A percentile compares a stretch with the other conserved stretches of the same genome.
These are phyloP conservation scores for Istiophorus platypterus DNA, from an alignment of 2,113 vertebrate species.

Conservation along the genomic window DNA sequence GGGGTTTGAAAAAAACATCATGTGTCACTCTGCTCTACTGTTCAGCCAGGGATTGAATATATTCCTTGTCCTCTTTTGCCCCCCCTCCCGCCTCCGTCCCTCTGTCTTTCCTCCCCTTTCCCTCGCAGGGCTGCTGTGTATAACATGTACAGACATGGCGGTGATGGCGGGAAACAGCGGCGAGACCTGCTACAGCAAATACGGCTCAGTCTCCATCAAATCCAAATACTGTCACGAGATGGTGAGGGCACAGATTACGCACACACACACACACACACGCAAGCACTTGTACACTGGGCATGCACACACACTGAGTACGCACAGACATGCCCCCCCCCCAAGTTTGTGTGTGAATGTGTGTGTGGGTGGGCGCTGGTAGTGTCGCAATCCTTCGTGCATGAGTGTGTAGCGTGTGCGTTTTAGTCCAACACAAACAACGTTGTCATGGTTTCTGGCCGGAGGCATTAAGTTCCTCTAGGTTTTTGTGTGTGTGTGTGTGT, in stretches of 20 bases:
- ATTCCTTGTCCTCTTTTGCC: neutral
- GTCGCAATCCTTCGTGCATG: conserved; percentile 5
- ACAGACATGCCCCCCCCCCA: conserved; percentile 4
- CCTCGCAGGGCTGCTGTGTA: conserved; percentile 88
- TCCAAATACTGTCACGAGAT: conserved; percentile 94
- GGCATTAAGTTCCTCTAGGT: too few species aligned
- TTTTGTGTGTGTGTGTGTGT: neutral
- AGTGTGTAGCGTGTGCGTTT: neutral
- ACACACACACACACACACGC: conserved; percentile 3
- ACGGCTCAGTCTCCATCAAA: conserved; percentile 92
- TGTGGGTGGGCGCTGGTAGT: neutral
- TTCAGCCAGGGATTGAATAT: neutral
- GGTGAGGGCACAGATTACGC: conserved; percentile 81
- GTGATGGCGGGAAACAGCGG: conserved; percentile 93
- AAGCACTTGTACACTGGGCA: too few species aligned
- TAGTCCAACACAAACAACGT: neutral
- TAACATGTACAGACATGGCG: conserved; percentile 95
- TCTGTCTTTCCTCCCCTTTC: neutral
- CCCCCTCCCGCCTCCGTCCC: neutral
- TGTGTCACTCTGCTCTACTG: neutral
- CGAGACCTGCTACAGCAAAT: conserved; percentile 96
- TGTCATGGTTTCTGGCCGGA: neutral
- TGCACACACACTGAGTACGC: neutral
- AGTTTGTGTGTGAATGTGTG: too few species aligned
- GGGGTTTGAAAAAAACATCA: neutral